Evolutionary conservation across 2,113 vertebrate species (phyloP).

Genomic region (Rattus rattus): DNA sequence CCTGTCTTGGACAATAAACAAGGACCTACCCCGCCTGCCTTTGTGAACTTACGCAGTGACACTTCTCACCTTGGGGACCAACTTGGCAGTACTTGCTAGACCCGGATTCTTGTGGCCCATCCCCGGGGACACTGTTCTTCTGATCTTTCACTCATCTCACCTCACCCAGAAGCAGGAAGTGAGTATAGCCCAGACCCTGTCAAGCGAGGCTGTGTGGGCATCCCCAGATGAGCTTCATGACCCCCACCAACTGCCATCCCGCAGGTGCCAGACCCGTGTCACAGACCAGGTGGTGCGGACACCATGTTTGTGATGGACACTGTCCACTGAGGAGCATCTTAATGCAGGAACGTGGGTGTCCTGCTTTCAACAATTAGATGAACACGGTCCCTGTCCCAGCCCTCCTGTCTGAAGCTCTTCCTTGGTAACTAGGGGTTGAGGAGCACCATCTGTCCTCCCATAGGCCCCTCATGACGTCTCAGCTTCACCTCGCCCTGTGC

Average conservation of each 20-base stretch:
- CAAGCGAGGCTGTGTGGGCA: no score
- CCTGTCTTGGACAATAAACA: not conserved
- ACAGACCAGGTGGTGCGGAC: no score
- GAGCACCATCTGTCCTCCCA: not conserved
- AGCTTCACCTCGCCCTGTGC: no score
- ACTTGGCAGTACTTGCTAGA: not conserved
- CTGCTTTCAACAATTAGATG: not conserved
- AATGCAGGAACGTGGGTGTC: not conserved
- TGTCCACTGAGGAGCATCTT: not conserved
- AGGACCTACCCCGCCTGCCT: not conserved
- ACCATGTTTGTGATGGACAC: not conserved
- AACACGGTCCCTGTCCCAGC: not conserved
- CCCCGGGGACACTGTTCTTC: not conserved
- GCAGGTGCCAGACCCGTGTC: not conserved
- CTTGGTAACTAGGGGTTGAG: not conserved
- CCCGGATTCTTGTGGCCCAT: not conserved
- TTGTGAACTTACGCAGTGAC: not conserved
- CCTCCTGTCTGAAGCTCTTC: not conserved
- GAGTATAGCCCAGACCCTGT: not conserved
- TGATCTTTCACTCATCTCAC: not conserved
- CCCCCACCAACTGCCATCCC: no score
- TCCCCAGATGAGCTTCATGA: not conserved
- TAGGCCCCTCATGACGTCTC: not conserved
- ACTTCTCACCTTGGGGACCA: not conserved
- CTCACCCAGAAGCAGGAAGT: no score